These are phyloP conservation scores for Siphamia tubifer DNA, from an alignment of 2,113 vertebrate genomes.

Conservation along the genomic window DNA sequence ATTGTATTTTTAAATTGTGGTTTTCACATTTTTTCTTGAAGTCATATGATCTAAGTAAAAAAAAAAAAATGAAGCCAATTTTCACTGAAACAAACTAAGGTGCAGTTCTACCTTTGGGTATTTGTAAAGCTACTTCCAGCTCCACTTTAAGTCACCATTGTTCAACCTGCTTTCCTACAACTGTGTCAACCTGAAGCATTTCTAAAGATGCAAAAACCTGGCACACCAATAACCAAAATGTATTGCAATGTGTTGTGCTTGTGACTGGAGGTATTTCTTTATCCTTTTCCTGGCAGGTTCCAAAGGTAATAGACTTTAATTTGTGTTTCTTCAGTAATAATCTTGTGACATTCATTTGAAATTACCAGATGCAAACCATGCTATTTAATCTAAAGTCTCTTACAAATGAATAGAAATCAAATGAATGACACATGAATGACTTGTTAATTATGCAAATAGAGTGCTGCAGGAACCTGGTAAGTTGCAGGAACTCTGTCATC, in stretches of 20 bases:
- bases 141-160: conserved; percentile 36
- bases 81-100: conserved; percentile 30
- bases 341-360: conserved; percentile 37
- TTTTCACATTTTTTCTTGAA: not conserved
- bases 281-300: not conserved
- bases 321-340: conserved; percentile 39
- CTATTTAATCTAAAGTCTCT: conserved; percentile 59
- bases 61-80: too few species aligned
- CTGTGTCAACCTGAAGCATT: conserved; percentile 46
- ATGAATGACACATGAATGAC: conserved; percentile 77
- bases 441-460: conserved; percentile 84
- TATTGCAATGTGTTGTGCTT: not conserved
- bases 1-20: not conserved
- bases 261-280: not conserved
- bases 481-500: conserved; percentile 78
- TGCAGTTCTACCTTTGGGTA: conserved; percentile 41
- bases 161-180: conserved; percentile 45
- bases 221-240: not conserved
- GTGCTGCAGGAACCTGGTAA: conserved; percentile 73
- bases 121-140: conserved; percentile 33
- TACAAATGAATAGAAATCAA: conserved; percentile 72
- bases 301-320: conserved; percentile 27
- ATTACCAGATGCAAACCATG: conserved; percentile 42
- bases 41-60: not conserved
- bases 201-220: conserved; percentile 16